A percentile compares a stretch with the other conserved stretches of the same genome.
Evolutionary conservation across 1,140 invertebrate genomes (phyloP).

Genomic region (Macrobrachium rosenbergii): DNA sequence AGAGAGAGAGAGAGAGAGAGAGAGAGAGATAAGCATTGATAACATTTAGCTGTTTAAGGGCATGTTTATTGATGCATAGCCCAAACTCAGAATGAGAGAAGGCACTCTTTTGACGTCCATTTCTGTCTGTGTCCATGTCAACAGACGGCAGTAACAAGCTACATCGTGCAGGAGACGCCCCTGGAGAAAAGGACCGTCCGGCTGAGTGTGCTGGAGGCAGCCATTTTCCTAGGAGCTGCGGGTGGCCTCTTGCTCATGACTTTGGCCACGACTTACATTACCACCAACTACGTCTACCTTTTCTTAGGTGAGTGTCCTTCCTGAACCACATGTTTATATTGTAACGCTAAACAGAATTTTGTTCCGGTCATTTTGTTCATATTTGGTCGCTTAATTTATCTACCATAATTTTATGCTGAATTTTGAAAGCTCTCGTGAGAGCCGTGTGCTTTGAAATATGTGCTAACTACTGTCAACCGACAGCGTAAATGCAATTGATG

Average conservation of each 20-base stretch:
- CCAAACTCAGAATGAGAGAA: too few relatives aligned
- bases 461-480: too few relatives aligned
- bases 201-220: conserved; percentile 9
- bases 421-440: too few relatives aligned
- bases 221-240: not conserved
- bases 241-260: not conserved
- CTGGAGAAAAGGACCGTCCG: not conserved
- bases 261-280: not conserved
- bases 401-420: too few relatives aligned
- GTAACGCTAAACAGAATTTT: too few relatives aligned
- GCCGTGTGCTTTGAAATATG: too few relatives aligned
- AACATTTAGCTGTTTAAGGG: not conserved
- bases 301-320: not conserved
- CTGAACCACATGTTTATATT: too few relatives aligned
- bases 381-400: too few relatives aligned
- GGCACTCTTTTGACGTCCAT: too few relatives aligned
- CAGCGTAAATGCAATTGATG: too few relatives aligned
- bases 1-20: conserved; percentile 26
- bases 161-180: not conserved
- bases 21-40: not conserved
- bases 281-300: too few relatives aligned
- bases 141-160: conserved; percentile 19
- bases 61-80: not conserved
- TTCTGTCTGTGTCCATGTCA: not conserved
- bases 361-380: too few relatives aligned